phyloP scores from a whole-genome alignment of 2,113 vertebrate genomes.

The Bujurquina vittata region DNA sequence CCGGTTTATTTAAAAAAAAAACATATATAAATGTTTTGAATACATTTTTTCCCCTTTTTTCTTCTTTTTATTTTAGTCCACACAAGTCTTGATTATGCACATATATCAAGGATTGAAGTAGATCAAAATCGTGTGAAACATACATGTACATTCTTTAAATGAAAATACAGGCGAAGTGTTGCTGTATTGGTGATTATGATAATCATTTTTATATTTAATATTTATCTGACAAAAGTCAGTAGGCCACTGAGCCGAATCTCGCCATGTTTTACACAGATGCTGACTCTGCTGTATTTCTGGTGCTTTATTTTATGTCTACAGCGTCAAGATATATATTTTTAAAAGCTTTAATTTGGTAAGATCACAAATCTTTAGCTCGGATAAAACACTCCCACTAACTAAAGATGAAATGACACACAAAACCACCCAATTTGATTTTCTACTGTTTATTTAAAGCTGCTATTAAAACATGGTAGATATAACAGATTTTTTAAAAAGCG shows the following conservation, averaged over 20 bases:
- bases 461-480: neutral
- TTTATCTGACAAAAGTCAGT: neutral
- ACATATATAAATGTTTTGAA: neutral
- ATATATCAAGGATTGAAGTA: neutral
- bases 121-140: neutral
- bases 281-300: neutral
- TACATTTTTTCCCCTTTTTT: accelerated
- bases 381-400: neutral
- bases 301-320: neutral
- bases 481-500: neutral
- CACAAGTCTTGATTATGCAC: neutral
- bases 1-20: neutral
- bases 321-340: neutral
- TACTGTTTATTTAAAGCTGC: neutral
- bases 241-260: neutral
- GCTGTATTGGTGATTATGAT: neutral
- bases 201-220: neutral
- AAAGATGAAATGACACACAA: slow-evolving; percentile 29
- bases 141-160: neutral
- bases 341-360: neutral
- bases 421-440: neutral
- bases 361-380: slow-evolving; percentile 13
- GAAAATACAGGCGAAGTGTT: neutral
- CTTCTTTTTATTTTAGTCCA: too few species aligned
- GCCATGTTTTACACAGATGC: slow-evolving; percentile 10